A percentile compares a stretch with the other conserved stretches of the same genome.
These are phyloP conservation scores for Poicephalus gulielmi DNA, from an alignment of 2,113 vertebrate species.

Conservation along the genomic window DNA sequence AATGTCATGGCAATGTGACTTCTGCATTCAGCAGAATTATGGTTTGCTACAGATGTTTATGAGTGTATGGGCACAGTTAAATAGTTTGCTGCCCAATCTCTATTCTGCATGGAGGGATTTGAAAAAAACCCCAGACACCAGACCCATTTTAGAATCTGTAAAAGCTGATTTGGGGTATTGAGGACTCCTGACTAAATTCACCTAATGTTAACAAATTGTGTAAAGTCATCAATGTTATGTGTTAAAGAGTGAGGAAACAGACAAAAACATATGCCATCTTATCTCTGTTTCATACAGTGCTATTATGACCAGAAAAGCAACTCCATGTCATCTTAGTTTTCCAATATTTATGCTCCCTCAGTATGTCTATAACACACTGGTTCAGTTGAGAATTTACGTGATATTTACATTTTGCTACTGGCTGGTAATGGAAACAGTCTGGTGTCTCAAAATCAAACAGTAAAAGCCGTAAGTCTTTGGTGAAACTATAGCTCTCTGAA, in stretches of 20 bases:
- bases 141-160: slow-evolving; percentile 1
- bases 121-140: slow-evolving; percentile 50
- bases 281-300: slow-evolving; percentile 3
- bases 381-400: background rate
- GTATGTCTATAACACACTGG: background rate
- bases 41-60: slow-evolving; percentile 49
- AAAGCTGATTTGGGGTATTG: slow-evolving; percentile 49
- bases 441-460: background rate
- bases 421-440: background rate
- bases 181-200: slow-evolving; percentile 29
- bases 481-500: background rate
- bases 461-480: background rate
- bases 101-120: slow-evolving; percentile 19
- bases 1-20: slow-evolving; percentile 35
- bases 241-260: background rate
- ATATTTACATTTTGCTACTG: slow-evolving; percentile 40
- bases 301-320: background rate
- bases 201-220: slow-evolving; percentile 18
- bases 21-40: slow-evolving; percentile 30
- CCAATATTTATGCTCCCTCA: background rate
- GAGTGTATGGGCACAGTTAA: slow-evolving; percentile 23
- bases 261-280: slow-evolving; percentile 47
- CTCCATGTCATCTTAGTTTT: slow-evolving; percentile 1
- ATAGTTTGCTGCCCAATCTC: slow-evolving; percentile 47
- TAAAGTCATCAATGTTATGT: background rate